Evolutionary conservation across 2,888 invertebrate species (phyloP).

Genomic region (Trichopria drosophilae): DNA sequence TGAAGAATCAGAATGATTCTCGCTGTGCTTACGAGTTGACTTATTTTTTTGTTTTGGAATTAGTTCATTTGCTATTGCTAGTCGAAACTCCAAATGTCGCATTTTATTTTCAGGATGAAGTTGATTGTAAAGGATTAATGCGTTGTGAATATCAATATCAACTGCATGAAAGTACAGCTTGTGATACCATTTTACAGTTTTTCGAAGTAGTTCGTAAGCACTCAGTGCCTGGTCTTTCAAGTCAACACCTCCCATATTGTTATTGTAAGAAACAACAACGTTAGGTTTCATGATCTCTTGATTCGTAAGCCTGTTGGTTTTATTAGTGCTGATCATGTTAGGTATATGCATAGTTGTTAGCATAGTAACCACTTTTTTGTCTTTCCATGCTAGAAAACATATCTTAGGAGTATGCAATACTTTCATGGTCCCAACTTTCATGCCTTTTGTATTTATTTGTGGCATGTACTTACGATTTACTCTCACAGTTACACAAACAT

Average conservation of each 20-base stretch:
- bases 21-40: no score
- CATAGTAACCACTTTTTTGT: conserved; percentile 12
- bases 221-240: conserved; percentile 3
- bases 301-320: no score
- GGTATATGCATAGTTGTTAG: conserved; percentile 4
- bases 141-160: conserved; percentile 14
- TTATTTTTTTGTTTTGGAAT: no score
- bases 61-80: no score
- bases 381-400: conserved; percentile 10
- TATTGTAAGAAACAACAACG: no score
- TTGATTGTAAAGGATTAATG: conserved; percentile 12
- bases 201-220: no score
- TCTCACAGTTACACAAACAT: conserved; percentile 10
- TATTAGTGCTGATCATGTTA: background rate
- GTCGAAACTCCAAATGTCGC: no score
- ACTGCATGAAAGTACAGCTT: conserved; percentile 4
- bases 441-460: conserved; percentile 8
- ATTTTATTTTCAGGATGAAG: no score
- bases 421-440: conserved; percentile 13
- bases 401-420: conserved; percentile 5
- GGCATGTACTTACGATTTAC: conserved; percentile 1
- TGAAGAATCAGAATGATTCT: no score
- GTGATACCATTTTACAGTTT: conserved; percentile 15
- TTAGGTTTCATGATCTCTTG: no score
- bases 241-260: no score